Base-by-base conservation (phyloP, 2,888 invertebrate species). In the Lepetodrilus schrolli region DNA sequence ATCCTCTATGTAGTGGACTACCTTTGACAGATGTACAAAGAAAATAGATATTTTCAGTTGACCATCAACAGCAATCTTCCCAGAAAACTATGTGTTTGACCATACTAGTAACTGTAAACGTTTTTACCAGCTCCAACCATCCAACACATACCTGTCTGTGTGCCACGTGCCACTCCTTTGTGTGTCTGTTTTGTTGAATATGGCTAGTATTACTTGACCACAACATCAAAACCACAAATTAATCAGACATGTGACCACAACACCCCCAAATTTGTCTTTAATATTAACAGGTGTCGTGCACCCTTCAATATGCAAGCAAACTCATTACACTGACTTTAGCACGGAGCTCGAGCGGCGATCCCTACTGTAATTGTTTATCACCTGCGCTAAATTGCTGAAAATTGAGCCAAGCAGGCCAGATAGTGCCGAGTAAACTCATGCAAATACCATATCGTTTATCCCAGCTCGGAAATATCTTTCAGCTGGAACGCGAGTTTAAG, bases 381-480 rank as follows among this genome's bases (percentile, higher is more conserved):
- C 43, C 47, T 47, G 47, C 26, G 10, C 26, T n/a, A 5, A 21
- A 26, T 47, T 68, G 21, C 38, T 43, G 30, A 13, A 23, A 23
- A 30, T 68, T 30, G 43, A 43, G 47, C n/a, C 13, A 43, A 23
- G 21, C 21, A 43, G n/a, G 26, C 23, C 68, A 38, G 34, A 23
- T 13, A 30, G 47, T 50, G 36, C 51, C 38, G 47, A 21, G 37
- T 51, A 51, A 17, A 70, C n/a, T 47, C 13, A 38, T 20, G 68
- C 8, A 74, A 74, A 74, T 74, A 74, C 71, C 74, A 36, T 66
- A 74, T 74, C 74, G 72, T 74, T 72, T 74, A 66, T 65, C 68
- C 74, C 43, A 72, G 49, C 68, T 37, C 49, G 72, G 68, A 74
- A 74, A 74, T 74, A 10, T 71, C 66, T 68, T 68, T 74, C 74